Evolutionary conservation across 2,888 invertebrate genomes (phyloP), one percentile per base, ranked within the genome.

Genomic region (Clivina fossor): DNA sequence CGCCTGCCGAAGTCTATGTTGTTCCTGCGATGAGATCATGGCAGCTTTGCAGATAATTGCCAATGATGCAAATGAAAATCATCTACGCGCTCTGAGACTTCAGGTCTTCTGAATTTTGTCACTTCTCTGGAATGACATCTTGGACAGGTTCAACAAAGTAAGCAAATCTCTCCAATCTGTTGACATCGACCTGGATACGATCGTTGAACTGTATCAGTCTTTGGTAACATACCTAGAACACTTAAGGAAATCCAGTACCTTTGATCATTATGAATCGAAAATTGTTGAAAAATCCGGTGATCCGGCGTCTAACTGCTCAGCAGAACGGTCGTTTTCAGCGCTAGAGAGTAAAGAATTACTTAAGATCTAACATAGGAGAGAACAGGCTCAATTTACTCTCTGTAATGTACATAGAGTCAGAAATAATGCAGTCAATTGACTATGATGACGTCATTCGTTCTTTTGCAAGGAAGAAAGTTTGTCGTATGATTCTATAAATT

Each of bases 141-240:
- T 59, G 41, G 47, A 59, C 35, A 56, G 57, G 28, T 60, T 58
- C 35, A 40, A 60, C 33, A 59, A 59, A 59, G 56, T 50, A n/a
- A 57, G 57, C 44, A 60, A 54, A 41, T 44, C 37, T 32, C 57
- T 57, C 26, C 59, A 60, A 33, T 35, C 59, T 20, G 19, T 53
- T n/a, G 48, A 33, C 41, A 60, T 53, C 24, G 60, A 57, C 37
- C 47, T 60, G 53, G 46, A 33, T 30, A 59, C 59, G 37, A 50
- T 54, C 11, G 56, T 54, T 46, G 35, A 59, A 53, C 22, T 59
- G 53, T 57, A 60, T 43, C 24, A 35, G 40, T 53, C 58, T 28
- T 22, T 58, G 46, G 37, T 37, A 37, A 35, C 8, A 35, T 46
- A 46, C 4, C 46, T 26, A 37, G 46, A 46, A 35, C 24, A 46